Percentiles rank a stretch among this genome's conserved stretches.
Conservation (phyloP, 2,888 invertebrate genomes). For the Aricia artaxerxes region DNA sequence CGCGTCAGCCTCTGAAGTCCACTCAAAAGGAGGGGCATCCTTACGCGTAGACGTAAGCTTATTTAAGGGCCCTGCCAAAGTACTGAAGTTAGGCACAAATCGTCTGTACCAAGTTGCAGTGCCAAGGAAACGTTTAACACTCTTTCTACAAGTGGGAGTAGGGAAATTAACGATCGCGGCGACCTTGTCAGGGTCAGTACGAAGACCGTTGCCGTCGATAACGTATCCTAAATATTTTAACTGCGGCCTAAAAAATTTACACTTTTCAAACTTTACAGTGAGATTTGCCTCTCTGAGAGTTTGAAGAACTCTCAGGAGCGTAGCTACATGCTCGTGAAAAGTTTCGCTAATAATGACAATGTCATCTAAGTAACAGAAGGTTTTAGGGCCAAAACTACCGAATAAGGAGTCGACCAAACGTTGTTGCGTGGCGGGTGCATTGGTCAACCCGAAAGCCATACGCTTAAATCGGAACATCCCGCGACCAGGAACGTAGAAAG, state of each 20-base stretch:
- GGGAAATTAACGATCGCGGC: too few species aligned
- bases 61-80: too few species aligned
- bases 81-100: too few species aligned
- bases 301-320: conserved; percentile 11
- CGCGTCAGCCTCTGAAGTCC: too few species aligned
- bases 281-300: conserved; percentile 34
- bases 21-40: too few species aligned
- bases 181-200: conserved; percentile 45
- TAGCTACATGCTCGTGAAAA: conserved; percentile 42
- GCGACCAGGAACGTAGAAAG: neutral
- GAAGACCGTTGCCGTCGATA: conserved; percentile 38
- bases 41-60: too few species aligned
- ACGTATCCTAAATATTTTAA: conserved; percentile 33
- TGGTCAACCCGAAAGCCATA: conserved; percentile 26
- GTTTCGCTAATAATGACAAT: conserved; percentile 39
- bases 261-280: conserved; percentile 41
- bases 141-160: too few species aligned
- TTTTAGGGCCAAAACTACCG: conserved; percentile 40
- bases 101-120: too few species aligned
- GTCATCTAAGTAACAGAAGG: conserved; percentile 43
- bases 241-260: conserved; percentile 42
- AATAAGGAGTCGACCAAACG: conserved; percentile 22
- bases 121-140: too few species aligned
- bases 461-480: conserved; percentile 5
- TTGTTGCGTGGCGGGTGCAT: conserved; percentile 20